Evolutionary conservation across 1,140 invertebrate species (phyloP).

Genomic region (Nautilus pompilius): DNA sequence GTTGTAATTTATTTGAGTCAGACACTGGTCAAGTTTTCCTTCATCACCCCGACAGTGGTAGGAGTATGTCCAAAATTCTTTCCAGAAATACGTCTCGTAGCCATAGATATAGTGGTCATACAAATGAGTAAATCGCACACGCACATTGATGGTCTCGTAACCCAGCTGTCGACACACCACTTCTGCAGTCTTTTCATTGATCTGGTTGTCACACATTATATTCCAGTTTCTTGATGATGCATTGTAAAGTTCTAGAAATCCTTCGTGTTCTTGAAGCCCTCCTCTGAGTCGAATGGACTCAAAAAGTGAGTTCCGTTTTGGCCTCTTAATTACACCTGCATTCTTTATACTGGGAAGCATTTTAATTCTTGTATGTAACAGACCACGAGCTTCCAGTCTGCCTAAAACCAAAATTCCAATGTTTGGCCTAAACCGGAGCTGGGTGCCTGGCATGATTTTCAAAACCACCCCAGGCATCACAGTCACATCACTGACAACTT

Average conservation of each 20-base stretch:
- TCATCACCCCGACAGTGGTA: constrained; percentile 81
- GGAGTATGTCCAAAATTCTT: constrained; percentile 88
- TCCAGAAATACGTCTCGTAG: constrained; percentile 50
- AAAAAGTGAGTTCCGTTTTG: neutral
- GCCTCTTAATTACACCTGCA: neutral
- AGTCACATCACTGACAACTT: constrained; percentile 87
- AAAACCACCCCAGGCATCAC: constrained; percentile 89
- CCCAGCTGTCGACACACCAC: constrained; percentile 93
- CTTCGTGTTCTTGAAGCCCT: constrained; percentile 48
- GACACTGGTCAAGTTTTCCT: constrained; percentile 77
- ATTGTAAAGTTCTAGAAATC: constrained; percentile 94
- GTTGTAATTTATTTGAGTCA: constrained; percentile 64
- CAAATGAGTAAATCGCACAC: constrained; percentile 48
- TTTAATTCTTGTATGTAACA: constrained; percentile 65
- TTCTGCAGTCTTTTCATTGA: constrained; percentile 62
- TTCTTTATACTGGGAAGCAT: constrained; percentile 17
- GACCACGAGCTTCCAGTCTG: constrained; percentile 80
- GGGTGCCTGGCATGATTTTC: constrained; percentile 83
- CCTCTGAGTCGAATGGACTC: constrained; percentile 19
- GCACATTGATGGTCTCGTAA: constrained; percentile 79
- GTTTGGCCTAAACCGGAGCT: constrained; percentile 92
- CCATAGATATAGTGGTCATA: constrained; percentile 52
- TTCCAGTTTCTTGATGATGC: constrained; percentile 93
- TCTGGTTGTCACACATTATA: constrained; percentile 91
- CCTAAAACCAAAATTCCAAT: constrained; percentile 96